Evolutionary conservation across 2,797 vertebrate genomes (phyloP).

Genomic region (Parambassis ranga): DNA sequence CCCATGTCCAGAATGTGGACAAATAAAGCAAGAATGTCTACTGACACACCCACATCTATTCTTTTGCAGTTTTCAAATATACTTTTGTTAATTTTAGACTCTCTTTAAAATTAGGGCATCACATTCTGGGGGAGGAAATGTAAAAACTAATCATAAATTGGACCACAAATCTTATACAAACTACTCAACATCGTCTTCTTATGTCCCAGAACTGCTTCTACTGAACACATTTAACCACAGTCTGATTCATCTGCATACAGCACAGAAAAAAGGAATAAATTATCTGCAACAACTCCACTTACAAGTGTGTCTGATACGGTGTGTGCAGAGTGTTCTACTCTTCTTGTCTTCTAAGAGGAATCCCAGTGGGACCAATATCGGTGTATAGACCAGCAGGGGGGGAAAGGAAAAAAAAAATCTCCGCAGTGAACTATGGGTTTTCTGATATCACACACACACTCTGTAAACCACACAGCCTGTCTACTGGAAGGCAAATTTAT

Average conservation of each 20-base stretch:
- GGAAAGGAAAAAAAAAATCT: not conserved
- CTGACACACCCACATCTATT: too few relatives aligned
- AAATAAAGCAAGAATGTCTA: too few relatives aligned
- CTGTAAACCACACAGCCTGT: constrained; percentile 39
- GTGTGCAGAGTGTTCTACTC: not conserved
- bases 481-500: constrained; percentile 51
- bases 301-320: not conserved
- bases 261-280: constrained; percentile 6
- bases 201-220: not conserved
- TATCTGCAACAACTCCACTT: not conserved
- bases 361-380: constrained; percentile 35
- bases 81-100: too few relatives aligned
- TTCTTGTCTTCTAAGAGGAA: constrained; percentile 6
- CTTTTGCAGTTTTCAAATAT: not conserved
- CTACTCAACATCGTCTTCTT: too few relatives aligned
- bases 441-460: constrained; percentile 35
- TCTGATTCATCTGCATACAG: constrained; percentile 17
- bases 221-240: constrained; percentile 3
- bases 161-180: too few relatives aligned
- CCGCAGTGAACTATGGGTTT: constrained; percentile 22
- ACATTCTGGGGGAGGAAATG: too few relatives aligned
- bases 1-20: too few relatives aligned
- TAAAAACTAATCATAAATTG: too few relatives aligned
- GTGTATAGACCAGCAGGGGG: not conserved
- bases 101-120: not conserved